Evolutionary conservation across 2,888 invertebrate species (phyloP).

Genomic region (Tetropium fuscum): DNA sequence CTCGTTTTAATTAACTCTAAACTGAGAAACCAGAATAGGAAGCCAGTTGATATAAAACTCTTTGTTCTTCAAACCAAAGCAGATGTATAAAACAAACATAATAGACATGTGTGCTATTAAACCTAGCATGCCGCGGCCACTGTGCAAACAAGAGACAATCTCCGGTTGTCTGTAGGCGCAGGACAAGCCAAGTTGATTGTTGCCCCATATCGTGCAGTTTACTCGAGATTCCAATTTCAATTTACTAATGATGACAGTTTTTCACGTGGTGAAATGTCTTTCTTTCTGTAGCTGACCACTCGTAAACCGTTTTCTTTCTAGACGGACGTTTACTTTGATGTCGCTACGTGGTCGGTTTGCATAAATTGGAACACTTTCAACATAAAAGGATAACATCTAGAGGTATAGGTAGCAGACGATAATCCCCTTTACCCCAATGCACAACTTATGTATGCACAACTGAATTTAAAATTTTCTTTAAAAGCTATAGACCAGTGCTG

Average conservation of each 20-base stretch:
- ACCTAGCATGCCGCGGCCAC: slow-evolving; percentile 54
- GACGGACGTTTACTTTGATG: slow-evolving; percentile 40
- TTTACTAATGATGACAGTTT: slow-evolving; percentile 39
- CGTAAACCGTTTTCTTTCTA: slow-evolving; percentile 41
- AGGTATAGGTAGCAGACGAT: no score
- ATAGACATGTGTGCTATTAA: slow-evolving; percentile 55
- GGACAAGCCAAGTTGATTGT: slow-evolving; percentile 36
- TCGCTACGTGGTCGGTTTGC: slow-evolving; percentile 33
- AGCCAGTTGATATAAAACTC: slow-evolving; percentile 33
- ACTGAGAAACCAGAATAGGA: slow-evolving; percentile 22
- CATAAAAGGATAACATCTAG: no score
- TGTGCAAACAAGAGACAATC: slow-evolving; percentile 63
- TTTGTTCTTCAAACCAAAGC: slow-evolving; percentile 46
- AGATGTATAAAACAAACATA: slow-evolving; percentile 56
- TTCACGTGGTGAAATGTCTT: slow-evolving; percentile 23
- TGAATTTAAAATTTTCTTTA: no score
- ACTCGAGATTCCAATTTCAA: slow-evolving; percentile 40
- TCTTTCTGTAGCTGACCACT: slow-evolving; percentile 38
- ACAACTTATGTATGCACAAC: no score
- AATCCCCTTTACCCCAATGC: no score
- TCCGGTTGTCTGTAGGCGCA: slow-evolving; percentile 59
- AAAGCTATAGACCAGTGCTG: no score
- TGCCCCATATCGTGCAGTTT: slow-evolving; percentile 39
- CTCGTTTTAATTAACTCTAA: slow-evolving; percentile 26
- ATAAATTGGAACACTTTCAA: slow-evolving; percentile 6